Base-by-base conservation (phyloP, 2,113 vertebrate species). In the Arenaria interpres region DNA sequence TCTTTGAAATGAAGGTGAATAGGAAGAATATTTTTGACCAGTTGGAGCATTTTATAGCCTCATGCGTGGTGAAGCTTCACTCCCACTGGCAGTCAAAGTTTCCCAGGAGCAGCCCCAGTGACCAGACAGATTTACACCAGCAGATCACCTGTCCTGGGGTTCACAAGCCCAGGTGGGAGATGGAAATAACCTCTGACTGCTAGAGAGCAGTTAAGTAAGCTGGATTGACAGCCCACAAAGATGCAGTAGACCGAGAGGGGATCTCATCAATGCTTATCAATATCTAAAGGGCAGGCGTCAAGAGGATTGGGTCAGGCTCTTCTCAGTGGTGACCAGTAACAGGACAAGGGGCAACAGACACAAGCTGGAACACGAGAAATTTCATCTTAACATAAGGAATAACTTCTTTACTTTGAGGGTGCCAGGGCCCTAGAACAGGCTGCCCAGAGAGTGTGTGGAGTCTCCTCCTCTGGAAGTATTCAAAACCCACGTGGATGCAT, bases 131-230 rank as follows among this genome's bases (percentile, higher is more conserved):
- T 77, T 66, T 41, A 32, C 12, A 63, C 15, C 23, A 72, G 20
- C 1, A 28, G 37, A 39, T 1, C 2, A 3, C 21, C 33, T 37
- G 68, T 62, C 60, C 57, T 3, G 2, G 21, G 32, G 37, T n/a
- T 93, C 59, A 66, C 8, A 32, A 54, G 30, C 37, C 66, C 27
- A 25, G 23, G 20, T 3, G 53, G 77, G 71, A 5, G 10, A 60
- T 15, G 20, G 67, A 83, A 91, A 85, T 35, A 62, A 19, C 25
- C 71, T 75, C 24, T 62, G 41, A n/a, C 39, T 82, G 57, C 74
- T 75, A 50, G 41, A 79, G 28, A 82, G 27, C 37, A 77, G n/a
- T 14, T 48, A 75, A 53, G 28, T 14, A 66, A 85, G 5, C 18
- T 15, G 51, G 54, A 53, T 14, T 2, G 3, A 80, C 72, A 71